A percentile compares a stretch with the other conserved stretches of the same genome.
These are phyloP conservation scores for Haliaeetus leucogaster DNA, from an alignment of 2,113 vertebrate genomes.

Conservation along the genomic window DNA sequence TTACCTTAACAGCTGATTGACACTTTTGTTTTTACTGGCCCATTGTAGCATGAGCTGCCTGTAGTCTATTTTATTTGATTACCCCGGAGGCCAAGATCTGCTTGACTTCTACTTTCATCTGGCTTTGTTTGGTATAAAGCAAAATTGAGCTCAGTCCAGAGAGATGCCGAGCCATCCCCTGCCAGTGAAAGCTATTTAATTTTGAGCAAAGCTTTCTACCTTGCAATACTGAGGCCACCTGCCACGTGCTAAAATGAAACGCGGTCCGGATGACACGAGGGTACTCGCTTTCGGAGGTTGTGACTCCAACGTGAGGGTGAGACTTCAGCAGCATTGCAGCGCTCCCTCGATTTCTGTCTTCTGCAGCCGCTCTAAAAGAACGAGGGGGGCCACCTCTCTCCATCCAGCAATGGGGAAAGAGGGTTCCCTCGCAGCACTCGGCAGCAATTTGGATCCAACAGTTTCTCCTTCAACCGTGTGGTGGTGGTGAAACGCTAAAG, in stretches of 20 bases:
- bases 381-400: neutral
- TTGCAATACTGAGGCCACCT: neutral
- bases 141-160: neutral
- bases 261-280: fast-evolving
- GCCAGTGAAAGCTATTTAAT: neutral
- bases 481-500: neutral
- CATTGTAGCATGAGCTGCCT: neutral
- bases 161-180: neutral
- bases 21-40: neutral
- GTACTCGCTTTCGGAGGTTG: neutral
- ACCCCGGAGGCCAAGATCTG: neutral
- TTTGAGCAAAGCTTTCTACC: neutral
- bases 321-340: neutral
- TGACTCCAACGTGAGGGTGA: neutral
- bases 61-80: neutral
- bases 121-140: neutral
- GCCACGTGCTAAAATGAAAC: neutral
- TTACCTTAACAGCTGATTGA: neutral
- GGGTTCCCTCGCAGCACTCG: neutral
- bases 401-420: neutral
- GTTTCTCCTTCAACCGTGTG: neutral
- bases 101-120: neutral
- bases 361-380: neutral
- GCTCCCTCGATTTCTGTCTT: neutral
- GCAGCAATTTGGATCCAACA: neutral